phyloP scores from a whole-genome alignment of 2,888 invertebrate species.

The Gryllus longicercus region DNA sequence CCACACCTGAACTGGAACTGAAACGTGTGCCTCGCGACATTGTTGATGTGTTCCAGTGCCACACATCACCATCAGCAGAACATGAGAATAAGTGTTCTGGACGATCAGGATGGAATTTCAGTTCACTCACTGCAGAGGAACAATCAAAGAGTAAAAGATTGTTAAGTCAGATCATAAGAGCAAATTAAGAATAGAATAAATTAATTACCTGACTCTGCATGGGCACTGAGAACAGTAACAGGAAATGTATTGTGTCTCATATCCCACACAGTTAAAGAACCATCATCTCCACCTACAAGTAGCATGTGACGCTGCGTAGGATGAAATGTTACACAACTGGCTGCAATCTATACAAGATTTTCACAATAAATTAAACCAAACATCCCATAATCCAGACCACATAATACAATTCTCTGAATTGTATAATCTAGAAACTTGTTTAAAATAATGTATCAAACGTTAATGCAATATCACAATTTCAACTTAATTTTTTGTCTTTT shows the following conservation, averaged over 20 bases:
- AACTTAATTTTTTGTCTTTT: not conserved
- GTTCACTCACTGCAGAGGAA: slow-evolving; percentile 63
- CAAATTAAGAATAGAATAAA: not conserved
- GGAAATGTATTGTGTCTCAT: slow-evolving; percentile 79
- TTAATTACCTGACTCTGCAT: slow-evolving; percentile 53
- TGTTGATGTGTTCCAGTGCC: slow-evolving; percentile 79
- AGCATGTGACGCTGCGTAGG: slow-evolving; percentile 84
- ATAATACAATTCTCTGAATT: no score
- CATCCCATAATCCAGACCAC: no score
- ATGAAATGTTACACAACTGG: slow-evolving; percentile 74
- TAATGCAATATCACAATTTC: not conserved
- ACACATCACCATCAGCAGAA: slow-evolving; percentile 77
- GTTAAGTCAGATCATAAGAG: not conserved
- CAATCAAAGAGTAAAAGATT: not conserved
- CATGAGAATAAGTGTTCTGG: slow-evolving; percentile 81
- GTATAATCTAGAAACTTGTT: not conserved
- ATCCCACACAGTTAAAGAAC: slow-evolving; percentile 86
- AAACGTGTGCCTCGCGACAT: slow-evolving; percentile 29
- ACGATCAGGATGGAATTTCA: slow-evolving; percentile 80
- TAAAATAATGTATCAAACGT: not conserved
- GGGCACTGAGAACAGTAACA: slow-evolving; percentile 75
- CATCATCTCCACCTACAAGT: slow-evolving; percentile 82
- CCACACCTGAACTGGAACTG: slow-evolving; percentile 25
- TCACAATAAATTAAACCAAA: no score
- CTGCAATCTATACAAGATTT: slow-evolving; percentile 55